Conservation (phyloP, 92 coral and sea anemone species). For the Palythoa grandiflora region DNA sequence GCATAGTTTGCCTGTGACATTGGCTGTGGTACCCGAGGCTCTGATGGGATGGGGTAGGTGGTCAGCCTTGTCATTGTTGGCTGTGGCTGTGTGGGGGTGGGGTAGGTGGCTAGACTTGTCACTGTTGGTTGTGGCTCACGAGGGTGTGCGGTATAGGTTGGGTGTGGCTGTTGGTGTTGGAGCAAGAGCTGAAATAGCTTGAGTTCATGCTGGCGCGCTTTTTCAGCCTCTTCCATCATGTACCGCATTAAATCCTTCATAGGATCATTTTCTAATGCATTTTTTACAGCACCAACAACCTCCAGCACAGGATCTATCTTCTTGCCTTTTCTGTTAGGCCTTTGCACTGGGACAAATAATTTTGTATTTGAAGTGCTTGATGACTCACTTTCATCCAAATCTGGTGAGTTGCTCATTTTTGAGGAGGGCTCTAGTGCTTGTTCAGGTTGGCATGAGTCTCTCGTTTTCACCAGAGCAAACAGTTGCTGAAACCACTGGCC, state of each 20-base stretch:
- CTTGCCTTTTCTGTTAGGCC: constrained; percentile 52
- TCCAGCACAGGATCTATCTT: constrained; percentile 62
- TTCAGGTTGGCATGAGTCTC: constrained; percentile 59
- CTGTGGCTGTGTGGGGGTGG: constrained; percentile 23
- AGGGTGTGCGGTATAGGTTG: constrained; percentile 34
- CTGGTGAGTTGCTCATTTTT: constrained; percentile 35
- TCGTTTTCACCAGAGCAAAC: constrained; percentile 58
- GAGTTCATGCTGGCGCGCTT: constrained; percentile 58
- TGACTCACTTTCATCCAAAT: constrained; percentile 43
- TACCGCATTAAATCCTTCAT: constrained; percentile 51
- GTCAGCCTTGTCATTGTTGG: constrained; percentile 15
- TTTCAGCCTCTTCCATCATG: constrained; percentile 58
- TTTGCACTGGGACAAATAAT: constrained; percentile 56
- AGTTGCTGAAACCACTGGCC: constrained; percentile 57
- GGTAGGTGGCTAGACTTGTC: constrained; percentile 18
- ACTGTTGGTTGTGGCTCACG: constrained; percentile 18
- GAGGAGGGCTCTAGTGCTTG: constrained; percentile 57
- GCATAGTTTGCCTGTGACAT: constrained; percentile 27
- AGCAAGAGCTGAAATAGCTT: constrained; percentile 57
- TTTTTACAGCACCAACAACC: constrained; percentile 51
- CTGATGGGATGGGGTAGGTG: constrained; percentile 20
- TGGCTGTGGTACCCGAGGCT: constrained; percentile 20
- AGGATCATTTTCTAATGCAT: constrained; percentile 59
- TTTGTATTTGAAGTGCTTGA: constrained; percentile 40
- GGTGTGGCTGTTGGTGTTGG: constrained; percentile 47